These are phyloP conservation scores for Leucophenga maculata DNA, from an alignment of 2,888 invertebrate species.

Conservation along the genomic window DNA sequence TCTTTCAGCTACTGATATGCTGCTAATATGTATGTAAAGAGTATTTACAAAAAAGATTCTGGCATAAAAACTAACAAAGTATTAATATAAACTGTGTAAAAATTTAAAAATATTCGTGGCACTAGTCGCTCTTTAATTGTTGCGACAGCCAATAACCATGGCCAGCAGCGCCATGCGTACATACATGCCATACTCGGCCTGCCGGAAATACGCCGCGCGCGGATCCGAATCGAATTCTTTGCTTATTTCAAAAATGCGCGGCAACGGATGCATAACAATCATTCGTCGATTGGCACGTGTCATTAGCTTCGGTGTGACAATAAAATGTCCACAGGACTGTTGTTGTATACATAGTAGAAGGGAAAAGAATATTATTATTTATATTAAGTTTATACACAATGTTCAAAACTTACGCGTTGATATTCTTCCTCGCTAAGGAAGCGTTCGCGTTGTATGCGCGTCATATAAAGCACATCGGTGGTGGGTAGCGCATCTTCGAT, in stretches of 20 bases:
- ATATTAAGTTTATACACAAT: not conserved
- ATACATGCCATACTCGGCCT: conserved; percentile 98
- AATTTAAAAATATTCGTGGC: conserved; percentile 19
- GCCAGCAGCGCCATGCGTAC: conserved; percentile 97
- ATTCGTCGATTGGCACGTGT: conserved; percentile 93
- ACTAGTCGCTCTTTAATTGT: conserved; percentile 36
- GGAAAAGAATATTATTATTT: not conserved
- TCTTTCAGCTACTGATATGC: too few species aligned
- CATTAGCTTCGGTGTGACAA: conserved; percentile 96
- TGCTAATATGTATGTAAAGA: too few species aligned
- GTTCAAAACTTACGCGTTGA: conserved; percentile 77
- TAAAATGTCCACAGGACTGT: conserved; percentile 88
- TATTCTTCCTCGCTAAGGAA: conserved; percentile 89
- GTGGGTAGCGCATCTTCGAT: conserved; percentile 91
- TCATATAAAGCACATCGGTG: conserved; percentile 98
- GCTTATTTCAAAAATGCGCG: conserved; percentile 94
- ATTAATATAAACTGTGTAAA: conserved; percentile 26
- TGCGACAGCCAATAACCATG: conserved; percentile 82
- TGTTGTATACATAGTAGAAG: conserved; percentile 55
- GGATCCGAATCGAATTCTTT: conserved; percentile 96
- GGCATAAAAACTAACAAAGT: not conserved
- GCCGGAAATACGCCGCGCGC: conserved; percentile 97
- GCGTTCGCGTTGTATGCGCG: conserved; percentile 95
- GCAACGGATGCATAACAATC: conserved; percentile 98
- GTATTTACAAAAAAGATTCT: not conserved